phyloP scores from a whole-genome alignment of 37 sponge, comb jelly and placozoan genomes.

The Dysidea cf. avara region DNA sequence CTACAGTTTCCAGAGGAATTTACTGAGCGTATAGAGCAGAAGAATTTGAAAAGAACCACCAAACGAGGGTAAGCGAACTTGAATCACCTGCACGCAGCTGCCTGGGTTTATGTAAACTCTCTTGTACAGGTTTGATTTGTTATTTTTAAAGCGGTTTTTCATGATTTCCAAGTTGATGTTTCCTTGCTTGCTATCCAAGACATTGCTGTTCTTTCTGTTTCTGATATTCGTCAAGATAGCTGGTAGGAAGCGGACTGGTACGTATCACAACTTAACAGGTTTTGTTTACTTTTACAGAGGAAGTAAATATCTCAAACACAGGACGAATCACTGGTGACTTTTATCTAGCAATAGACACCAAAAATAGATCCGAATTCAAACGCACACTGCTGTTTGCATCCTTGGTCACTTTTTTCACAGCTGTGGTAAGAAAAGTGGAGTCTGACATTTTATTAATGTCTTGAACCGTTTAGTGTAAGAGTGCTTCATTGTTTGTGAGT shows the following conservation, averaged over 20 bases:
- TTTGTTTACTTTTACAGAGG: constrained; percentile 56
- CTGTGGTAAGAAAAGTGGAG: not conserved
- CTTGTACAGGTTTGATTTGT: constrained; percentile 41
- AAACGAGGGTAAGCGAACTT: too few species aligned
- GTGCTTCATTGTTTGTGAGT: constrained; percentile 44
- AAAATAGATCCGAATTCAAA: constrained; percentile 62
- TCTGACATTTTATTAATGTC: not conserved
- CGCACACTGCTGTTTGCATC: constrained; percentile 4
- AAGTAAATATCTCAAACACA: constrained; percentile 70
- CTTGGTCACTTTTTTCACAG: too few species aligned
- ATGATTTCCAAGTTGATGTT: constrained; percentile 44
- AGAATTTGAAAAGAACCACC: too few species aligned
- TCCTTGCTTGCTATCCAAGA: constrained; percentile 47
- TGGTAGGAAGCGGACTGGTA: constrained; percentile 29
- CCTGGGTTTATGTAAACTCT: not conserved
- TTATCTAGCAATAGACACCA: constrained; percentile 52
- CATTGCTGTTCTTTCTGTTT: constrained; percentile 43
- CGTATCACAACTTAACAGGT: not conserved
- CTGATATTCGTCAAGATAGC: constrained; percentile 47
- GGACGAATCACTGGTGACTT: constrained; percentile 86
- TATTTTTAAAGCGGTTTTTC: constrained; percentile 46
- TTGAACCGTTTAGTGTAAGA: constrained; percentile 58
- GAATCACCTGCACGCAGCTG: not conserved
- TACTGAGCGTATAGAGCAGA: too few species aligned
- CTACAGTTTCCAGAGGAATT: too few species aligned